Percentiles rank a stretch among this genome's conserved stretches.
Conservation (phyloP, 2,888 invertebrate genomes). For the Rhagonycha lutea region DNA sequence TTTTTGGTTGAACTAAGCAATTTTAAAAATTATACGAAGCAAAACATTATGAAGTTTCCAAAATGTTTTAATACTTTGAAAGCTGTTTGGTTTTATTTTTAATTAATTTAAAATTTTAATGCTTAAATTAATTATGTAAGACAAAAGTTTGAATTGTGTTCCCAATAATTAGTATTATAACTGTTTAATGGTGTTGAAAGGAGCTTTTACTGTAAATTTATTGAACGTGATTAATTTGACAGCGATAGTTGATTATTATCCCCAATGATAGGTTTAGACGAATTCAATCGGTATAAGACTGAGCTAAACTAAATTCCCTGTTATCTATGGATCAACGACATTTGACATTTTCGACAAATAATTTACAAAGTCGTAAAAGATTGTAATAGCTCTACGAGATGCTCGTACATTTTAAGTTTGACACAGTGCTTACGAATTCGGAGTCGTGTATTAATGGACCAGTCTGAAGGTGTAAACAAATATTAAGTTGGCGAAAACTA, state of each 20-base stretch:
- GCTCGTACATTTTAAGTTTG: slow-evolving; percentile 31
- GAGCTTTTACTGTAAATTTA: neutral
- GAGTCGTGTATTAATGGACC: slow-evolving; percentile 28
- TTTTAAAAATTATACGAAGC: neutral
- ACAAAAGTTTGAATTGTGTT: neutral
- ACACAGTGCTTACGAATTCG: slow-evolving; percentile 19
- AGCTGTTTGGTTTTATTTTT: neutral
- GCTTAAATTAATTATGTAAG: neutral
- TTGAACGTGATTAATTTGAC: slow-evolving; percentile 19
- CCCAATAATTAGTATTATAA: neutral
- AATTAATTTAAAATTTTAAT: neutral
- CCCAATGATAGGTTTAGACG: slow-evolving; percentile 2
- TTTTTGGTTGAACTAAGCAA: neutral
- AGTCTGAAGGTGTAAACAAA: slow-evolving; percentile 37
- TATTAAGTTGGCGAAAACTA: slow-evolving; percentile 34
- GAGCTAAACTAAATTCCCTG: slow-evolving; percentile 11
- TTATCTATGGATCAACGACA: slow-evolving; percentile 1
- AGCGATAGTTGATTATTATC: slow-evolving; percentile 19
- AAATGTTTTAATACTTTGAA: neutral
- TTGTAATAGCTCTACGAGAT: slow-evolving; percentile 18
- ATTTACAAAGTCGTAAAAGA: slow-evolving; percentile 23
- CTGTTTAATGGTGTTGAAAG: neutral
- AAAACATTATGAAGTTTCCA: neutral
- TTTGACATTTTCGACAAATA: slow-evolving; percentile 20
- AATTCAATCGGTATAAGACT: slow-evolving; percentile 9